Evolutionary conservation across 2,113 vertebrate genomes (phyloP), one percentile per base, ranked within the genome.

Genomic region (Lophura nycthemera): DNA sequence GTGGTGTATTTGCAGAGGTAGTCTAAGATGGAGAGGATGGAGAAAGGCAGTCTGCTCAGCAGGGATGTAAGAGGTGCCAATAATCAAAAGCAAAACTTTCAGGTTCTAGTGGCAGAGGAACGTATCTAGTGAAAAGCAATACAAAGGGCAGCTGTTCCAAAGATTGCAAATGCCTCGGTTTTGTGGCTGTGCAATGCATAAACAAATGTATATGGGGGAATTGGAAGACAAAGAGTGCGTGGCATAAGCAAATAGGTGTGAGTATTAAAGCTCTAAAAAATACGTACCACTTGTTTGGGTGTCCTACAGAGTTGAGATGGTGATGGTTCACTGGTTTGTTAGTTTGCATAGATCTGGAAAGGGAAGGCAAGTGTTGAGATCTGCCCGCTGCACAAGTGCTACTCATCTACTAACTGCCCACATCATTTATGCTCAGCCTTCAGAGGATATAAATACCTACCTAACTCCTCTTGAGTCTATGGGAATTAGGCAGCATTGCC

Each of bases 1-100:
- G 59, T 88, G 22, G 21, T 42, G 48, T 59, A 42, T 71, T 90
- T 63, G 27, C 3, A 30, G 86, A 76, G 50, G 48, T 73, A 79
- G 43, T 36, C 32, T 85, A 45, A 10, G 30, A n/a, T 57, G 54
- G 16, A 57, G 30, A 57, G 7, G 63, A 93, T 32, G 38, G 36
- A 87, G 71, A 72, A 66, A 27, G 40, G 27, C 59, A 89, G 70
- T 76, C 77, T 92, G 74, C 77, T 89, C 43, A 79, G 59, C 63
- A 76, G 66, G 43, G 63, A 11, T 59, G 84, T 89, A 69, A 84
- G 74, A 92, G 74, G 36, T 82, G 40, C 91, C 89, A 87, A 73
- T 89, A 89, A 87, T 85, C 36, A 76, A 69, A 96, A 92, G 7
- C 52, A 89, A 54, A 0, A 2, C 16, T 88, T 93, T 70, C 71